A percentile compares a stretch with the other conserved stretches of the same genome.
Conservation (phyloP, 2,797 vertebrate genomes). For the Dallia pectoralis region DNA sequence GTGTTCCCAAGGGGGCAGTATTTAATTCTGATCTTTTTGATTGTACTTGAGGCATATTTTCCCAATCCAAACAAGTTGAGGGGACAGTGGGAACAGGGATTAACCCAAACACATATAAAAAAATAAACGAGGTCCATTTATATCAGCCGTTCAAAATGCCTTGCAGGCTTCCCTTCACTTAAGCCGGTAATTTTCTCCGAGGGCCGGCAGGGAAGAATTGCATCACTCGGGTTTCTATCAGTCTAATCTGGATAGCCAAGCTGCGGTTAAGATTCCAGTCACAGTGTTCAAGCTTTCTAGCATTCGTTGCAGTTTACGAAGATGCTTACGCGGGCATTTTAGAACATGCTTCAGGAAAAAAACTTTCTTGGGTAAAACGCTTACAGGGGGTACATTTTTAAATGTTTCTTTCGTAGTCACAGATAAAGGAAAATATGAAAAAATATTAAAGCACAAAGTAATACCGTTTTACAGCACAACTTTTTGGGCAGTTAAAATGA, state of each 20-base stretch:
- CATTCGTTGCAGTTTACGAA: conserved; percentile 55
- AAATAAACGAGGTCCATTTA: conserved; percentile 24
- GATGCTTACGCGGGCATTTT: conserved; percentile 56
- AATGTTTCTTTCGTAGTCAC: neutral
- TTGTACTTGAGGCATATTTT: neutral
- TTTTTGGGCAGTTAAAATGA: neutral
- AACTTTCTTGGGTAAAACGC: conserved; percentile 42
- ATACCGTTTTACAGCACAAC: neutral
- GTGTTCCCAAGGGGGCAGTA: neutral
- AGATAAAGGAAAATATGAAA: neutral
- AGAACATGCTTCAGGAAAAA: conserved; percentile 44
- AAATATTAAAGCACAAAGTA: neutral
- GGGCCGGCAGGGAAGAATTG: conserved; percentile 15
- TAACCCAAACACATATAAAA: conserved; percentile 13
- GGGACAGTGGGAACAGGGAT: neutral
- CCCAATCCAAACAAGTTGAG: neutral
- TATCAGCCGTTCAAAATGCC: conserved; percentile 12
- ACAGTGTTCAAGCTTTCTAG: conserved; percentile 44
- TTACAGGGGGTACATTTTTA: conserved; percentile 20
- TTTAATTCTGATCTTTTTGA: neutral
- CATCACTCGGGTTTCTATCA: conserved; percentile 31
- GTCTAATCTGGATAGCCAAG: conserved; percentile 50
- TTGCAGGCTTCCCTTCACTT: conserved; percentile 31
- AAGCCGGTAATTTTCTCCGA: conserved; percentile 27
- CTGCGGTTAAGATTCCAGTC: conserved; percentile 57